phyloP scores from a whole-genome alignment of 1,140 invertebrate genomes.

The Sipha flava region DNA sequence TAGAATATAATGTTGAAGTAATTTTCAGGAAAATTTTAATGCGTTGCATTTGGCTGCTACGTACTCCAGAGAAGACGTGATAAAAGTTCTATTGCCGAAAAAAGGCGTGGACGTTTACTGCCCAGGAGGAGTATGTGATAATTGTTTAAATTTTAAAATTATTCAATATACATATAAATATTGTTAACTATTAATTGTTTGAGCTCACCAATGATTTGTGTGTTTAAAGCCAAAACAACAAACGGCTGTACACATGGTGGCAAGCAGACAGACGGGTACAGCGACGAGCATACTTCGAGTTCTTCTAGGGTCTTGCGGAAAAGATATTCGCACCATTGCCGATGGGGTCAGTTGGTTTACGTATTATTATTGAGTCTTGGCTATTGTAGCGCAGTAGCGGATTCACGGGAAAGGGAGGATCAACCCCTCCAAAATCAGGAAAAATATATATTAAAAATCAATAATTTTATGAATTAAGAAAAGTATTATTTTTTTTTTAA shows the following conservation, averaged over 20 bases:
- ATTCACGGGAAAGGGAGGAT: too few relatives aligned
- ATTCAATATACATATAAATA: too few relatives aligned
- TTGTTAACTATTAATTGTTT: background rate
- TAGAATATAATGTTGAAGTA: background rate
- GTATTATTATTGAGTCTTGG: background rate
- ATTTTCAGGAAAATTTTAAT: constrained; percentile 81
- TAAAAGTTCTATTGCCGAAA: constrained; percentile 79
- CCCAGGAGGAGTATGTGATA: constrained; percentile 75
- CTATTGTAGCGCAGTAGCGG: too few relatives aligned
- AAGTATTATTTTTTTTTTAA: too few relatives aligned
- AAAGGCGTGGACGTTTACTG: constrained; percentile 83
- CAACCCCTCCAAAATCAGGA: too few relatives aligned
- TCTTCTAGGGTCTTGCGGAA: constrained; percentile 71
- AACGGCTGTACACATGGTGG: constrained; percentile 83
- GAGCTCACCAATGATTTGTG: constrained; percentile 80
- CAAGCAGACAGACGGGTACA: constrained; percentile 77
- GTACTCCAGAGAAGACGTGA: constrained; percentile 89
- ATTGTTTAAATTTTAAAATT: background rate
- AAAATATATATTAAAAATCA: too few relatives aligned
- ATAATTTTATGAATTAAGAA: too few relatives aligned
- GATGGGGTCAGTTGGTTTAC: constrained; percentile 66
- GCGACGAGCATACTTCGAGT: constrained; percentile 79
- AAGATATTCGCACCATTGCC: constrained; percentile 71
- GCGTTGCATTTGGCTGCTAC: constrained; percentile 85
- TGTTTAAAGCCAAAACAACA: constrained; percentile 63